Percentiles rank a stretch among this genome's conserved stretches.
Conservation (phyloP, 1,140 invertebrate species). For the Ceratina calcarata region DNA sequence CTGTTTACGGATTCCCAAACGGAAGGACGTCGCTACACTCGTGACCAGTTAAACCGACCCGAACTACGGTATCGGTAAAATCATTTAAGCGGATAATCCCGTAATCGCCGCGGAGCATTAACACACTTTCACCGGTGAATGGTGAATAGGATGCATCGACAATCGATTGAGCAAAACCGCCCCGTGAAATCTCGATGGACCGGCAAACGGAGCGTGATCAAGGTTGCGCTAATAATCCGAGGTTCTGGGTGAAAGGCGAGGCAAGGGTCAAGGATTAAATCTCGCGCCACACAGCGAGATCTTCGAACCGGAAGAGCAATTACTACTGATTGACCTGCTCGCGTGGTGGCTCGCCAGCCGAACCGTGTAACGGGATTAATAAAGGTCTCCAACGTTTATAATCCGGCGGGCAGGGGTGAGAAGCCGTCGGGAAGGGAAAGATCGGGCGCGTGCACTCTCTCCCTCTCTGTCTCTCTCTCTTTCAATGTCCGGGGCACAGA, state of each 20-base stretch:
- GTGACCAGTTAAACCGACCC: background rate
- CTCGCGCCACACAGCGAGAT: slow-evolving; percentile 54
- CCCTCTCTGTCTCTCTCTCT: background rate
- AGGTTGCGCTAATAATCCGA: slow-evolving; percentile 39
- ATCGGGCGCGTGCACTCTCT: slow-evolving; percentile 32
- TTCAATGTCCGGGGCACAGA: background rate
- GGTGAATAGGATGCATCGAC: background rate
- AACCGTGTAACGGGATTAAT: slow-evolving; percentile 72
- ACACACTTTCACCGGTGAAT: background rate
- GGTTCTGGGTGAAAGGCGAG: slow-evolving; percentile 7
- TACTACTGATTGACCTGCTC: slow-evolving; percentile 70
- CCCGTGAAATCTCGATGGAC: slow-evolving; percentile 22
- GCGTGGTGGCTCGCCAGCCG: slow-evolving; percentile 42
- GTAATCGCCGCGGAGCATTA: background rate
- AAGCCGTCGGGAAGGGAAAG: background rate
- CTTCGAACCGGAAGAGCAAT: slow-evolving; percentile 67
- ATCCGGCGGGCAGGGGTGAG: slow-evolving; percentile 25
- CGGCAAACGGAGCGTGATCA: slow-evolving; percentile 18
- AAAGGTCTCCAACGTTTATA: slow-evolving; percentile 65
- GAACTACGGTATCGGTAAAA: background rate
- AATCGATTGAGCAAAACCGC: background rate
- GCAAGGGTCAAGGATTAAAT: slow-evolving; percentile 60
- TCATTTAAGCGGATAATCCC: background rate
- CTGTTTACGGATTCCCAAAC: too few relatives aligned
- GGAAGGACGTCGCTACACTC: too few relatives aligned